A percentile compares a stretch with the other conserved stretches of the same genome.
Evolutionary conservation across 2,888 invertebrate genomes (phyloP).

Genomic region (Nemurella pictetii): DNA sequence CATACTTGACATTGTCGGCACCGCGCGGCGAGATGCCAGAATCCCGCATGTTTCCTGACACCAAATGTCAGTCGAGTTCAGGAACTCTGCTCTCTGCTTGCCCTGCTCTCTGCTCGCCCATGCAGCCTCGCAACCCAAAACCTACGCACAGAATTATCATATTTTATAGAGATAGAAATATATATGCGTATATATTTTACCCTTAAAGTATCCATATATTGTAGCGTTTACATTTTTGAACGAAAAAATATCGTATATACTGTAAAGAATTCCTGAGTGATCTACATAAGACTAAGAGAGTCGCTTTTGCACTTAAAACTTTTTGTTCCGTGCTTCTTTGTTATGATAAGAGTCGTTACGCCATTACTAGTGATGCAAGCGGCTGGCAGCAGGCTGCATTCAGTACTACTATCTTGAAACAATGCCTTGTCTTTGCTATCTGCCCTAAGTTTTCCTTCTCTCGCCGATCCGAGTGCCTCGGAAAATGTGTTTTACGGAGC

Average conservation of each 20-base stretch:
- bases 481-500: constrained; percentile 9
- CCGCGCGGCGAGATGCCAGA: not conserved
- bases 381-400: too few species aligned
- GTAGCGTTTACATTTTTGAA: not conserved
- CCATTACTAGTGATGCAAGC: not conserved
- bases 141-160: not conserved
- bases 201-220: not conserved
- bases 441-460: not conserved
- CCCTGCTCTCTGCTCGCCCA: not conserved
- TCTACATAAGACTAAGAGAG: not conserved
- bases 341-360: not conserved
- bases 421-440: not conserved
- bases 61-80: not conserved
- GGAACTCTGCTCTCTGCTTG: not conserved
- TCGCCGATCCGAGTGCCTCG: not conserved
- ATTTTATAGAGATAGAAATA: not conserved
- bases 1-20: not conserved
- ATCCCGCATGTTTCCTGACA: not conserved
- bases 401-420: too few species aligned
- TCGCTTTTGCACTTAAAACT: not conserved
- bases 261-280: not conserved
- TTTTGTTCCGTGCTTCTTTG: not conserved
- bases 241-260: not conserved
- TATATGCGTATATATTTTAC: not conserved
- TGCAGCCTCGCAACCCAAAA: not conserved